Evolutionary conservation across 2,888 invertebrate species (phyloP).

Genomic region (Dryobotodes eremita): DNA sequence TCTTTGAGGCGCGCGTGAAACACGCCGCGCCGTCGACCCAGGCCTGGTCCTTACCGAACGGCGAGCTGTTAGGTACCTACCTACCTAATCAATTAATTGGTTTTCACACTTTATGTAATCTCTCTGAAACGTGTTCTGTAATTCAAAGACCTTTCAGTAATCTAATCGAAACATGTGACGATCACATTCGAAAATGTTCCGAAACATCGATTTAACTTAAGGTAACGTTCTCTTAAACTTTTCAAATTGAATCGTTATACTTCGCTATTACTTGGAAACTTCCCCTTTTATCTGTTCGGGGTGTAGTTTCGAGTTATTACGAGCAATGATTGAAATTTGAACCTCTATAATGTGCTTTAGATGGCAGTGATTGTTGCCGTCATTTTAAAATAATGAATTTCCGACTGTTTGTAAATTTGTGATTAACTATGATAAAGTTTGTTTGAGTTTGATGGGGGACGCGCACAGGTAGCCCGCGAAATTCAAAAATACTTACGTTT

Average conservation of each 20-base stretch:
- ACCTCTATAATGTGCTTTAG: neutral
- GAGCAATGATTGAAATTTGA: slow-evolving; percentile 16
- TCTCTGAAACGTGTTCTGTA: neutral
- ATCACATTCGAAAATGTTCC: slow-evolving; percentile 11
- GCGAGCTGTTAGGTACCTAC: neutral
- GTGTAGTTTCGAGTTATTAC: slow-evolving; percentile 23
- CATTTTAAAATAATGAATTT: too few species aligned
- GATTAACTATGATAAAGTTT: too few species aligned
- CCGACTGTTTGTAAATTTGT: too few species aligned
- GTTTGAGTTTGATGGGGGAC: too few species aligned
- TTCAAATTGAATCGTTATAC: slow-evolving; percentile 43
- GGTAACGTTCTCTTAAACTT: slow-evolving; percentile 32
- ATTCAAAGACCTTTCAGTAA: neutral
- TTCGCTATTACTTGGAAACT: slow-evolving; percentile 48
- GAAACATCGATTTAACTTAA: slow-evolving; percentile 50
- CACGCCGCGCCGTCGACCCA: too few species aligned
- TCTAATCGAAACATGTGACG: slow-evolving; percentile 15
- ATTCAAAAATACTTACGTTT: too few species aligned
- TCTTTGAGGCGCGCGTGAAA: too few species aligned
- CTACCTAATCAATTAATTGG: neutral
- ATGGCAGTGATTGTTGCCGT: slow-evolving; percentile 1
- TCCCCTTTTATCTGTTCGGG: slow-evolving; percentile 26
- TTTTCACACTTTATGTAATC: slow-evolving; percentile 4
- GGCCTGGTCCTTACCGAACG: too few species aligned
- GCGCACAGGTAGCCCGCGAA: too few species aligned